Base-by-base conservation (phyloP, 2,113 vertebrate genomes). In the Engystomops pustulosus region DNA sequence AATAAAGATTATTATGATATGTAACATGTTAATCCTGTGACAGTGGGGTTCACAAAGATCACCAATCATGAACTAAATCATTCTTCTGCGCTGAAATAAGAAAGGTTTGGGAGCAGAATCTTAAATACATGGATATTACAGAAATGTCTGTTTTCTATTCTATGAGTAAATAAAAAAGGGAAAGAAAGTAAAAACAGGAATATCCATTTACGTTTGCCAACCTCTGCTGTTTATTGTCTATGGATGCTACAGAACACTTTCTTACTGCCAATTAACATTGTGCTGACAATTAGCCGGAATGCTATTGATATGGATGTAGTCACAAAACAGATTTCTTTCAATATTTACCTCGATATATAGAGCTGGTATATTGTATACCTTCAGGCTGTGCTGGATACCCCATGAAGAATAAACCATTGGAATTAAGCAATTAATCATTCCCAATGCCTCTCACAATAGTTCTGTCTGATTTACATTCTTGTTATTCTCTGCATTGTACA, bases 281-380 rank as follows among this genome's bases (percentile, higher is more conserved):
- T 36, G 32, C 7, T 67, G 14, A 36, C 32, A 67, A 36, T 67
- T 36, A 67, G 62, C 17, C 17, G 32, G 15, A 36, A 34, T 7
- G 30, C 62, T 67, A 67, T 67, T 34, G 62, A 36, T 36, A 67
- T 20, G 6, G 62, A 34, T 34, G 62, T 36, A 34, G 62, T 70
- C 34, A 41, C 11, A 70, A 12, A 70, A 70, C 68, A 67, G 62
- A 70, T 41, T 70, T 44, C 34, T 44, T 70, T 44, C 68, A 70
- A 70, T 70, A 41, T 70, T 70, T 70, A 70, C 36, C n/a, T 70
- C 34, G 79, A 85, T 17, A 60, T 23, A 70, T 78, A 32, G 25
- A 34, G 60, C 60, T 82, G 83, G 86, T 10, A 70, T 85, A 68
- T 72, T 80, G 80, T n/a, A 32, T 71, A 80, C 6, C 3, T 15